phyloP scores from a whole-genome alignment of 2,113 vertebrate genomes.

The Hippocampus mohnikei region DNA sequence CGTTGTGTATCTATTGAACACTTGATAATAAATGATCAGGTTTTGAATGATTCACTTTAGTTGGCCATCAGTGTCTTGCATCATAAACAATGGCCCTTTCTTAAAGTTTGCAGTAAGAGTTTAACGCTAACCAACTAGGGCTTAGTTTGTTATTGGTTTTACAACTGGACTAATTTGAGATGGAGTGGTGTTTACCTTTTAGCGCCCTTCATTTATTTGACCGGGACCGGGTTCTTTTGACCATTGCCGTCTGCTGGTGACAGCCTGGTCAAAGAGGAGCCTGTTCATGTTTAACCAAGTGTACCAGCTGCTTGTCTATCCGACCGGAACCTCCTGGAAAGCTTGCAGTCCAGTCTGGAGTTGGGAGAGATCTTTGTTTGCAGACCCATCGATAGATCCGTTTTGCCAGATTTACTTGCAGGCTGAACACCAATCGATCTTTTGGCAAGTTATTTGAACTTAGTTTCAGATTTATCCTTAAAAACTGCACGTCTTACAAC shows the following conservation, averaged over 20 bases:
- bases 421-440: constrained; percentile 4
- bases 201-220: constrained; percentile 13
- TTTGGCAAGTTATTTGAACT: constrained; percentile 19
- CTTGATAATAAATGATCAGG: neutral
- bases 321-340: constrained; percentile 39
- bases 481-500: constrained; percentile 10
- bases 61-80: neutral
- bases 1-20: neutral
- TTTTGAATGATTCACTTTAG: constrained; percentile 7
- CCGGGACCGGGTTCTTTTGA: constrained; percentile 17
- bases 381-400: constrained; percentile 19
- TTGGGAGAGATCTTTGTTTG: constrained; percentile 14
- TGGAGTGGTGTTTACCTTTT: constrained; percentile 12
- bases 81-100: neutral
- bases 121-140: neutral
- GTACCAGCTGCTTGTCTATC: constrained; percentile 39
- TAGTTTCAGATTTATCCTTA: constrained; percentile 2
- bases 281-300: constrained; percentile 56
- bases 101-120: neutral
- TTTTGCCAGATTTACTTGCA: constrained; percentile 13
- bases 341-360: constrained; percentile 32
- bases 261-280: constrained; percentile 41
- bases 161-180: neutral
- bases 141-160: neutral
- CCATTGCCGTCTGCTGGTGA: constrained; percentile 24